phyloP scores from a whole-genome alignment of 2,888 invertebrate species.

The Aleiodes testaceus region DNA sequence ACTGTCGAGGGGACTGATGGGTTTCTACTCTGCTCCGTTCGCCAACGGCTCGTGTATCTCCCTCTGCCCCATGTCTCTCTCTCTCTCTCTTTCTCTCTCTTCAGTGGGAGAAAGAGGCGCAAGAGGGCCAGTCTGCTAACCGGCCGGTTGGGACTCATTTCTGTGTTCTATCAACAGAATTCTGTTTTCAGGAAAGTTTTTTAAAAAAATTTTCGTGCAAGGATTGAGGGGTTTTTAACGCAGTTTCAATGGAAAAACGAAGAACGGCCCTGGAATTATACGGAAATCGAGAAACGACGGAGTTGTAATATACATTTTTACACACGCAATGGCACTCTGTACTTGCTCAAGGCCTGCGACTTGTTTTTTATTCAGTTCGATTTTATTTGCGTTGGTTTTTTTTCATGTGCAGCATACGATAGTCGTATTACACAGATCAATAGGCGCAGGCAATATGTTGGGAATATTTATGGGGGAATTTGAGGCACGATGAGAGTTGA shows the following conservation, averaged over 20 bases:
- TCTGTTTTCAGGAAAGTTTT: no score
- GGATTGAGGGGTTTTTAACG: no score
- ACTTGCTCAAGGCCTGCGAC: slow-evolving; percentile 13
- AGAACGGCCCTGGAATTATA: slow-evolving; percentile 10
- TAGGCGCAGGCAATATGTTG: not conserved
- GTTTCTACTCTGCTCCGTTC: slow-evolving; percentile 6
- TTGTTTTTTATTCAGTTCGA: not conserved
- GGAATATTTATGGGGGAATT: not conserved
- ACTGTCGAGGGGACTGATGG: slow-evolving; percentile 32
- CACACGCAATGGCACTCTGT: slow-evolving; percentile 5
- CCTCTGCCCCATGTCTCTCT: slow-evolving; percentile 3
- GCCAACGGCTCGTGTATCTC: slow-evolving; percentile 6
- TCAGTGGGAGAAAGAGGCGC: slow-evolving; percentile 39
- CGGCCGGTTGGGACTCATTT: slow-evolving; percentile 28
- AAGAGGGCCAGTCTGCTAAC: slow-evolving; percentile 30
- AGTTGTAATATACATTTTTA: slow-evolving; percentile 14
- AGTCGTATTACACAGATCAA: not conserved
- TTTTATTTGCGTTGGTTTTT: not conserved
- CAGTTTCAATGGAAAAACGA: not conserved
- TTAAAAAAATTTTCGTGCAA: no score
- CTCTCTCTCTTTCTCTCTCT: not conserved
- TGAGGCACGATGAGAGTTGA: not conserved
- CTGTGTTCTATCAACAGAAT: not conserved
- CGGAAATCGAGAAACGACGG: slow-evolving; percentile 9
- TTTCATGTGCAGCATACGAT: not conserved